Conservation (phyloP, 2,113 vertebrate species). For the Plotosus lineatus region DNA sequence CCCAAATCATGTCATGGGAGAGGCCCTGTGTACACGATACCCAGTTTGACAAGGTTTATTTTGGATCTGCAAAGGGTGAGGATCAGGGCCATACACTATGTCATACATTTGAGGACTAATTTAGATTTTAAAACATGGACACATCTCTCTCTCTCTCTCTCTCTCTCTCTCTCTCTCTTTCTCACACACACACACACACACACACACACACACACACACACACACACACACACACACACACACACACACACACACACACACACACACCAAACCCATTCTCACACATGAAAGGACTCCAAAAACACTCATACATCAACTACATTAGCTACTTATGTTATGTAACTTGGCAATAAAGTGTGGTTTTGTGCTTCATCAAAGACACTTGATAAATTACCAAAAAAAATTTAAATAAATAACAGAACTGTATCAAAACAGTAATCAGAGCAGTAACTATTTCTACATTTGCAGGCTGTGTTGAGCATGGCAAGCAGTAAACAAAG, state of each 20-base stretch:
- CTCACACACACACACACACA: too few species aligned
- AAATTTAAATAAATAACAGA: too few species aligned
- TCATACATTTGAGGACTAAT: constrained; percentile 28
- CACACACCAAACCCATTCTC: neutral
- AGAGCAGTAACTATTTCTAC: neutral
- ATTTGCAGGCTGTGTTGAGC: neutral
- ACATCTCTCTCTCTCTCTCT: neutral
- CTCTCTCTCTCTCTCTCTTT: too few species aligned
- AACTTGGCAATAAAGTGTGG: neutral
- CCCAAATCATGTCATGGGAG: neutral
- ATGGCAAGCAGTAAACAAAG: neutral
- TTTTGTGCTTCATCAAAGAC: neutral
- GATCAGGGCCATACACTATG: constrained; percentile 23
- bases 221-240: too few species aligned
- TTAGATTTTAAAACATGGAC: constrained; percentile 14
- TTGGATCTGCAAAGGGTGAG: constrained; percentile 28
- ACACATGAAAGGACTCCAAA: neutral
- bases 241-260: too few species aligned
- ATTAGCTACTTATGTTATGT: neutral
- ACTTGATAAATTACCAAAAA: neutral
- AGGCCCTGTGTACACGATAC: constrained; percentile 30
- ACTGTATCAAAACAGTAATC: too few species aligned
- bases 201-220: too few species aligned
- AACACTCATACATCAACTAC: neutral
- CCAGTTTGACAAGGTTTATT: constrained; percentile 41